Evolutionary conservation across 2,888 invertebrate genomes (phyloP), one percentile per base, ranked within the genome.

Genomic region (Saturnia japonica): DNA sequence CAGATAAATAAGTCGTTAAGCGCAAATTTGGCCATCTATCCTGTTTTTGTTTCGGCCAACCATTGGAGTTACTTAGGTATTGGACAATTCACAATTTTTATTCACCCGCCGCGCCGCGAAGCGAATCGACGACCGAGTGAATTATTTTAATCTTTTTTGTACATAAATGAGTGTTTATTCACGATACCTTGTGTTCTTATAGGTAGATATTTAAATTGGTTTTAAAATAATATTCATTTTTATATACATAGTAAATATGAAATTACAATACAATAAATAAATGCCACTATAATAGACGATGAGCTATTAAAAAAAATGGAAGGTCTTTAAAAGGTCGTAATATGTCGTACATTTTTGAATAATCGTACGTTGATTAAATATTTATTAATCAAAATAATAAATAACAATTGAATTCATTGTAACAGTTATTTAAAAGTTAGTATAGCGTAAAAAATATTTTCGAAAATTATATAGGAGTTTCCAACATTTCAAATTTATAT

Each of bases 1-100:
- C 82, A 86, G 88, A 91, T 91, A 91, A 91, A 91, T 90, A 92
- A 91, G 91, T 90, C 88, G 89, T 82, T 88, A 87, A 88, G 89
- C 88, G 87, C 83, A 88, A 90, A 91, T 91, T 91, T 90, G 90
- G 91, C 86, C 87, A 89, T 91, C 89, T 80, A 85, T 89, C 82
- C 82, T 85, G 88, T 90, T 91, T 91, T 91, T 91, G 88, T 85
- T 85, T 82, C 81, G 78, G 79, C 80, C 82, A 81, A 82, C 76
- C 78, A 83, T 77, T 81, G 78, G 81, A 87, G 85, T 86, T 88
- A 82, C 83, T 87, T 85, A 84, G 88, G 87, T 89, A 89, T 89
- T 88, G 88, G 88, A 85, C 82, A 74, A 88, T 89, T 90, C n/a
- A n/a, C n/a, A n/a, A n/a, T n/a, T 90, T 88, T 91, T 89, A 81